These are phyloP conservation scores for Tragelaphus scriptus DNA, from an alignment of 2,113 vertebrate species.

Conservation along the genomic window DNA sequence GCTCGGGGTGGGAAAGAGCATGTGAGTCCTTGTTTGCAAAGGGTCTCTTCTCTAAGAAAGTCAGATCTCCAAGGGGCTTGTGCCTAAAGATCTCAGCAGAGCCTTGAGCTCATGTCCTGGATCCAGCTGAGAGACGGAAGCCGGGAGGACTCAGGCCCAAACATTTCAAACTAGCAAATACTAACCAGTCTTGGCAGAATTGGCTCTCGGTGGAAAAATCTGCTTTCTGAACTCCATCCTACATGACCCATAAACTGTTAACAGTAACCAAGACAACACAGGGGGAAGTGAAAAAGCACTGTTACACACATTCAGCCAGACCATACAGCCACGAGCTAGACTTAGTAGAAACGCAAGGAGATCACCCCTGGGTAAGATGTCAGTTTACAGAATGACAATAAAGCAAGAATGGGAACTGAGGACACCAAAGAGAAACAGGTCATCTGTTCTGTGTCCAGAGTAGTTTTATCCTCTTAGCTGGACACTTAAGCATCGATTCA, in stretches of 20 bases:
- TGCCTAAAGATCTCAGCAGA: background rate
- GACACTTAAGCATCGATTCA: background rate
- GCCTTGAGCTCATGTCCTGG: background rate
- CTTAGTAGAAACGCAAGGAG: background rate
- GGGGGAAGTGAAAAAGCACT: background rate
- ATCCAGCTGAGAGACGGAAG: background rate
- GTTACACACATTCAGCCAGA: background rate
- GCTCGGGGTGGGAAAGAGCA: background rate
- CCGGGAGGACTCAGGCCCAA: background rate
- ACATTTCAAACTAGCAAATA: background rate
- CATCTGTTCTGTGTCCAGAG: background rate
- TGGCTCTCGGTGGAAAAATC: background rate
- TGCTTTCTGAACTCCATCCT: background rate
- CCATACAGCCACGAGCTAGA: background rate
- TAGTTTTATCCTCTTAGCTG: background rate
- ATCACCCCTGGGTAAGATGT: background rate
- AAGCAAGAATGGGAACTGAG: background rate
- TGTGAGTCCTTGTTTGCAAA: background rate
- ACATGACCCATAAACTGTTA: background rate
- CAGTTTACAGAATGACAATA: background rate
- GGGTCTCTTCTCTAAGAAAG: background rate
- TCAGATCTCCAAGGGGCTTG: background rate
- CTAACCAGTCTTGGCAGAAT: background rate
- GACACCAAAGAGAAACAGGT: background rate
- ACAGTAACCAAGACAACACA: background rate